Evolutionary conservation across 2,888 invertebrate genomes (phyloP), one percentile per base, ranked within the genome.

Genomic region (Caenorhabditis sp.): DNA sequence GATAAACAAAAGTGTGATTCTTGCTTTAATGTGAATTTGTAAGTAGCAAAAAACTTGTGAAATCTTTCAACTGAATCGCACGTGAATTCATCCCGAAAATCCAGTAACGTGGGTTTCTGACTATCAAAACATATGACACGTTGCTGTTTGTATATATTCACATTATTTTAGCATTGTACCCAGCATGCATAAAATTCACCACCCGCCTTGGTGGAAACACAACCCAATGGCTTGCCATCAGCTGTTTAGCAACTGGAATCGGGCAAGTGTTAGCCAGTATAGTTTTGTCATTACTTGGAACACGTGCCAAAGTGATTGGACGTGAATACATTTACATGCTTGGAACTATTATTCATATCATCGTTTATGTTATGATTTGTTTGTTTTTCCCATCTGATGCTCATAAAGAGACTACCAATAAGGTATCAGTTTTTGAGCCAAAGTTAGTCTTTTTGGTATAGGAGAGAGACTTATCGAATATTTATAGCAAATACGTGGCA

Each of bases 131-230:
- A n/a, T n/a, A n/a, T n/a, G n/a, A n/a, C n/a, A n/a, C n/a, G n/a
- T n/a, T n/a, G n/a, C n/a, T n/a, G n/a, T n/a, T n/a, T n/a, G n/a
- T n/a, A n/a, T n/a, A n/a, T n/a, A n/a, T n/a, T n/a, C n/a, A n/a
- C n/a, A n/a, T n/a, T 43, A 43, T 12, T 43, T 17, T 14, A 43
- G 73, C 73, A 4, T 66, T 73, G 8, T 73, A 73, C 59, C 73
- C 73, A 10, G 58, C 73, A 0, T 73, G 73, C 49, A 69, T 73
- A 27, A 73, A 73, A 27, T 73, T 73, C 54, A 73, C 73, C 10
- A 27, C 63, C 0, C 26, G 25, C 2, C 65, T 73, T 1, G 73
- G 73, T 10, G 63, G 31, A 21, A 73, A 73, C 63, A 73, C 73
- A 7, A 68, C 69, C 0, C 53, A 63, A 57, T 61, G 69, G 7